Evolutionary conservation across 2,113 vertebrate species (phyloP), one percentile per base, ranked within the genome.

Genomic region (Laterallus jamaicensis): DNA sequence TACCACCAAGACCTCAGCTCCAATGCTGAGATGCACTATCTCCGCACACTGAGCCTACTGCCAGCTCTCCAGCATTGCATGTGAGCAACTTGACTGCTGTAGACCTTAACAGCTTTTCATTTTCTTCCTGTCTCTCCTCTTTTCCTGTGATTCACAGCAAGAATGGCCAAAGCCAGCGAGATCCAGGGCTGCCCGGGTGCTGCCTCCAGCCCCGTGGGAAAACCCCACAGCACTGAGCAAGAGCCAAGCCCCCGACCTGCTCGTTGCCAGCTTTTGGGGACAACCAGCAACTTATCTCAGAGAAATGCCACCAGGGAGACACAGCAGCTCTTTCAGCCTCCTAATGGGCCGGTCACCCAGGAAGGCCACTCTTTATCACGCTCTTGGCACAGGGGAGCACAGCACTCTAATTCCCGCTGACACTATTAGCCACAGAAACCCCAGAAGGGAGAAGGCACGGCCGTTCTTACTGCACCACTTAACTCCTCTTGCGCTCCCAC

Each of bases 41-140:
- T 62, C n/a, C 40, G 15, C 6, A 1, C 0, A 8, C 73, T 52
- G 74, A 63, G 60, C 60, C 56, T 63, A 4, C 50, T 37, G 37
- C 6, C 2, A 0, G 63, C 76, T 82, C 67, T 44, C 19, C 55
- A 44, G 35, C 7, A 0, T 2, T 2, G 19, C 4, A 35, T 21
- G 26, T 9, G 35, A 79, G 26, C 37, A 44, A 10, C 55, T 49
- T 29, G 49, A 37, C 0, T 25, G 59, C 70, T 58, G 29, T 4
- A 58, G 19, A 7, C 35, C 2, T 31, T 15, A 28, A 32, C 1
- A 9, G 50, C 58, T 75, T 81, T 59, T 44, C 1, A 0, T 20
- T 58, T 58, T 32, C 69, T 67, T 74, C 60, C 35, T 15, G 0
- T 7, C 35, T 42, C 54, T 35, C 22, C 60, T 88, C 54, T 17